Evolutionary conservation across 2,888 invertebrate species (phyloP).

Genomic region (Tetrapedia diversipes): DNA sequence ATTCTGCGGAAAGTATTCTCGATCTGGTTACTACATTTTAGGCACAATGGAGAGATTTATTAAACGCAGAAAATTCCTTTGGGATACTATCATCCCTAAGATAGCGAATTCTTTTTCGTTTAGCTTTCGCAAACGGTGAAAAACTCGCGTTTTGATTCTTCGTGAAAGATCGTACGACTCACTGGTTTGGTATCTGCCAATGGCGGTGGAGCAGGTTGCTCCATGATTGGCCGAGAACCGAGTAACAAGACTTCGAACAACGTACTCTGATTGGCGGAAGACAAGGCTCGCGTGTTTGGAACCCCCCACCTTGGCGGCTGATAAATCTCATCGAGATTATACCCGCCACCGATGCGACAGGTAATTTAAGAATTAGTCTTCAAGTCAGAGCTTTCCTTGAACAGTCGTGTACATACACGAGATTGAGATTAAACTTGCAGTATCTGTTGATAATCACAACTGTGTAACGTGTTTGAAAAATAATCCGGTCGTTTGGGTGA

Average conservation of each 20-base stretch:
- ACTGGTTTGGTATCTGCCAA: slow-evolving; percentile 72
- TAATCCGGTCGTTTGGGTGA: not conserved
- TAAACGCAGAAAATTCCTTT: slow-evolving; percentile 28
- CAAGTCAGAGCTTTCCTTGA: not conserved
- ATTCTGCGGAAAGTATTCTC: not conserved
- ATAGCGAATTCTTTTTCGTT: slow-evolving; percentile 5
- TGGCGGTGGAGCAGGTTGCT: slow-evolving; percentile 61
- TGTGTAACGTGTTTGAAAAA: too few relatives aligned
- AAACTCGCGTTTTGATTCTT: slow-evolving; percentile 9
- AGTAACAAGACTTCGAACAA: slow-evolving; percentile 20
- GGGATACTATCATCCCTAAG: slow-evolving; percentile 22
- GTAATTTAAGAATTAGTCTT: slow-evolving; percentile 47
- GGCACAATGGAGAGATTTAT: too few relatives aligned
- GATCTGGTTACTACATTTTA: too few relatives aligned
- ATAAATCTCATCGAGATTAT: slow-evolving; percentile 45
- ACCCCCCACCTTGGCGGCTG: slow-evolving; percentile 29
- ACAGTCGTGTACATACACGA: slow-evolving; percentile 3
- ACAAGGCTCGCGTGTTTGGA: slow-evolving; percentile 52
- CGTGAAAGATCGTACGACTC: slow-evolving; percentile 48
- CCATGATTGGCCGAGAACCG: slow-evolving; percentile 59
- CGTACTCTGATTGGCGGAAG: slow-evolving; percentile 56
- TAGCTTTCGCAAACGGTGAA: not conserved
- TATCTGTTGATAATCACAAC: not conserved
- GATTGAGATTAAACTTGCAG: not conserved
- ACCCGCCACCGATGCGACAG: slow-evolving; percentile 2